Percentiles rank a stretch among this genome's conserved stretches.
phyloP scores from a whole-genome alignment of 2,888 invertebrate species.

The Drosophila robusta region DNA sequence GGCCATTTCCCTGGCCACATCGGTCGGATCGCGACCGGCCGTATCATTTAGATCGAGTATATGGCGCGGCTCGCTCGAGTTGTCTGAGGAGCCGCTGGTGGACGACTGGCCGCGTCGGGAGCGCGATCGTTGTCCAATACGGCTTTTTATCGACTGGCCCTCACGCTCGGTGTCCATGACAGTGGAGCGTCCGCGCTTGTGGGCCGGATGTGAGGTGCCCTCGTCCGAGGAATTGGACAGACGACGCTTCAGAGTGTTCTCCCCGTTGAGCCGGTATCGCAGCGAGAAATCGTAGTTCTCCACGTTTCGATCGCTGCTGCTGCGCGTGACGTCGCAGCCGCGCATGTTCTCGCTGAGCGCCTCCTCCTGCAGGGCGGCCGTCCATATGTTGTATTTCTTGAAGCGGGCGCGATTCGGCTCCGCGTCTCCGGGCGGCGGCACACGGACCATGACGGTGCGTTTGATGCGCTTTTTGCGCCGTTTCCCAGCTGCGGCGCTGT shows the following conservation, averaged over 20 bases:
- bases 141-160: slow-evolving; percentile 57
- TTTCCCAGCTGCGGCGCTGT: slow-evolving; percentile 45
- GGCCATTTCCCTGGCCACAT: slow-evolving; percentile 89
- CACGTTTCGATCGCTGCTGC: slow-evolving; percentile 88
- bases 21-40: slow-evolving; percentile 70
- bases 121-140: slow-evolving; percentile 73
- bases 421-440: slow-evolving; percentile 61
- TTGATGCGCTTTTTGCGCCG: slow-evolving; percentile 74
- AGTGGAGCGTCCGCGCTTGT: slow-evolving; percentile 75
- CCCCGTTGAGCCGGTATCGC: slow-evolving; percentile 88
- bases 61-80: slow-evolving; percentile 83
- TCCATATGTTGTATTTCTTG: slow-evolving; percentile 92
- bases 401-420: slow-evolving; percentile 85
- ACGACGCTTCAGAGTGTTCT: slow-evolving; percentile 82
- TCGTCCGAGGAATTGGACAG: slow-evolving; percentile 82
- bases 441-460: slow-evolving; percentile 81
- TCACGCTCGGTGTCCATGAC: slow-evolving; percentile 43
- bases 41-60: slow-evolving; percentile 88
- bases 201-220: slow-evolving; percentile 67
- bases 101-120: slow-evolving; percentile 78
- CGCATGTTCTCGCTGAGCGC: slow-evolving; percentile 91
- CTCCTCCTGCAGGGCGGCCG: slow-evolving; percentile 90
- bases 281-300: slow-evolving; percentile 91
- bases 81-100: slow-evolving; percentile 86
- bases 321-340: slow-evolving; percentile 90